Evolutionary conservation across 1,140 invertebrate genomes (phyloP).

Genomic region (Chironomus tepperi): DNA sequence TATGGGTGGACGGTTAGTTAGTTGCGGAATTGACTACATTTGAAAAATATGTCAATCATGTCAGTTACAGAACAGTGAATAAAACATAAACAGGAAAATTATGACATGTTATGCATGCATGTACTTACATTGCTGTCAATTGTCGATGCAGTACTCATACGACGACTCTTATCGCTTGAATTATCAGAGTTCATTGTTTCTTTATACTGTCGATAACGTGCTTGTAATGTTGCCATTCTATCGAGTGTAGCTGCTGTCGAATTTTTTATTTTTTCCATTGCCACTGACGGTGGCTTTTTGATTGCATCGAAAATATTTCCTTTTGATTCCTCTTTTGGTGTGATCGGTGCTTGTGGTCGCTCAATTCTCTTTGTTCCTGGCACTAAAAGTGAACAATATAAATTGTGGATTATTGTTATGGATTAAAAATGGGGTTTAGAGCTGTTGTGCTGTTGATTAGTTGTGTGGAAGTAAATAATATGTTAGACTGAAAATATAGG

Average conservation of each 20-base stretch:
- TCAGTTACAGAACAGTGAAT: not conserved
- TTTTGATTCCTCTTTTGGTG: conserved; percentile 32
- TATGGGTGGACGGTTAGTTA: not conserved
- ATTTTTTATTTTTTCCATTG: conserved; percentile 39
- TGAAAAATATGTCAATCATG: not conserved
- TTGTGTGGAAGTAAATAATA: not conserved
- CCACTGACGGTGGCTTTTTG: conserved; percentile 36
- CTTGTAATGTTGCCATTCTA: conserved; percentile 44
- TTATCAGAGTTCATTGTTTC: conserved; percentile 46
- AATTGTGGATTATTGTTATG: conserved; percentile 11
- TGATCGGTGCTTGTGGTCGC: conserved; percentile 29
- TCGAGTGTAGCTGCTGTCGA: conserved; percentile 38
- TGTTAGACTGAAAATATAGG: conserved; percentile 27
- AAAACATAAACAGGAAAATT: not conserved
- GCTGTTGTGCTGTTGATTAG: not conserved
- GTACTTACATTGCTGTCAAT: not conserved
- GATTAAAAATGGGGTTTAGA: not conserved
- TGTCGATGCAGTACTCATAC: conserved; percentile 21
- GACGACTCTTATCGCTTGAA: conserved; percentile 35
- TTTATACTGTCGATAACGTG: conserved; percentile 56
- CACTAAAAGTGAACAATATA: not conserved
- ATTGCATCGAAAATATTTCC: conserved; percentile 35
- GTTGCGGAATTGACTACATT: not conserved
- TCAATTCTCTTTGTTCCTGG: conserved; percentile 31
- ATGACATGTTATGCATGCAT: too few relatives aligned